phyloP scores from a whole-genome alignment of 2,797 vertebrate species.

The Anolis apletophallus region DNA sequence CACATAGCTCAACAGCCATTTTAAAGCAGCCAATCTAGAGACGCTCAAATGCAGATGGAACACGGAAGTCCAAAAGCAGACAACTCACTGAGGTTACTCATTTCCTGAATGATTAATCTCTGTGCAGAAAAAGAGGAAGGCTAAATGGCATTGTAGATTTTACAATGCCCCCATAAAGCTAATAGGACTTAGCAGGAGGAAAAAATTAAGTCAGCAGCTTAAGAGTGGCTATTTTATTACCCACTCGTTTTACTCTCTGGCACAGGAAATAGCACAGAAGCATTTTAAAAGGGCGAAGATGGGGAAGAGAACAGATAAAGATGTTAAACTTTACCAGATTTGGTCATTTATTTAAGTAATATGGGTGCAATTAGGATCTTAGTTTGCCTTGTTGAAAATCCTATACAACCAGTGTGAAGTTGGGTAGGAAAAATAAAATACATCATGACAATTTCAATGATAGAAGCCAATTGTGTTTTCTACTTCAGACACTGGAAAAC shows the following conservation, averaged over 20 bases:
- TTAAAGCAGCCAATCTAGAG: constrained; percentile 50
- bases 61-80: constrained; percentile 71
- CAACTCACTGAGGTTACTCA: constrained; percentile 75
- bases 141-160: constrained; percentile 55
- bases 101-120: constrained; percentile 82
- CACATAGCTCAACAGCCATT: constrained; percentile 64
- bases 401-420: no score
- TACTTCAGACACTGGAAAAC: no score
- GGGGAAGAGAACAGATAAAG: neutral
- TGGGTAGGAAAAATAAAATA: no score
- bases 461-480: no score
- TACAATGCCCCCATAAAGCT: constrained; percentile 38
- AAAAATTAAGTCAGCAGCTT: neutral
- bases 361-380: neutral
- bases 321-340: neutral
- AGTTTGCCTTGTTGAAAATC: neutral
- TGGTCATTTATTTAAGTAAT: neutral
- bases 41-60: constrained; percentile 49
- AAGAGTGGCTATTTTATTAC: constrained; percentile 24
- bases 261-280: neutral
- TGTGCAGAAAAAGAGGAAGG: constrained; percentile 68
- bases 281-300: neutral
- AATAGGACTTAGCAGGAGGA: constrained; percentile 25
- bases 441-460: no score
- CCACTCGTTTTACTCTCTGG: neutral